These are phyloP conservation scores for Cnemophilus loriae DNA, from an alignment of 2,113 vertebrate species.

Conservation along the genomic window DNA sequence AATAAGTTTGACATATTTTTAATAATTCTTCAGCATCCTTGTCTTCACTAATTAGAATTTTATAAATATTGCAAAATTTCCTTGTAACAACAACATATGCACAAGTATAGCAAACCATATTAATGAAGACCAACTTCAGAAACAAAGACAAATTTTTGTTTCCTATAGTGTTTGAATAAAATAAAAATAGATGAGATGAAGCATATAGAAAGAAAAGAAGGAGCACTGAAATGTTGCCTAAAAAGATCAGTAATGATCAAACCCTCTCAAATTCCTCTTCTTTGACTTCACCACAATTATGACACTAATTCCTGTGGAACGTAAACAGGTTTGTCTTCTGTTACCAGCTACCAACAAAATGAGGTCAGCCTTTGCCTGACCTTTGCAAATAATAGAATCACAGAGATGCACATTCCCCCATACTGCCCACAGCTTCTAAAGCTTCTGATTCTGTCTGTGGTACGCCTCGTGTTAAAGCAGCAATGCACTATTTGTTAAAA, in stretches of 20 bases:
- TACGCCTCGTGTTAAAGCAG: background rate
- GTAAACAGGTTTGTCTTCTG: constrained; percentile 21
- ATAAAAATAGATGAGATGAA: background rate
- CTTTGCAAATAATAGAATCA: background rate
- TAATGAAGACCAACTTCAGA: background rate
- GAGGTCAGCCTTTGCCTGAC: background rate
- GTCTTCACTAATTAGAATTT: background rate
- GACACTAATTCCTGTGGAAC: background rate
- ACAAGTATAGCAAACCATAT: background rate
- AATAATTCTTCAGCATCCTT: background rate
- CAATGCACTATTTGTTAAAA: background rate
- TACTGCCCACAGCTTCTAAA: background rate
- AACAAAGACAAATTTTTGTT: background rate
- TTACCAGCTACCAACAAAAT: background rate
- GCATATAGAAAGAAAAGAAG: background rate
- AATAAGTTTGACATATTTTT: background rate
- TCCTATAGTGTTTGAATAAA: background rate
- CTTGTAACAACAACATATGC: background rate
- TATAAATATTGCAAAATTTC: background rate
- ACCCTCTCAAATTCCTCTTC: background rate
- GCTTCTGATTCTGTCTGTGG: background rate
- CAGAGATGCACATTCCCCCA: background rate
- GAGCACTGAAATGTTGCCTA: background rate
- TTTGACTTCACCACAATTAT: background rate
- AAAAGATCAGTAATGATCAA: background rate